A percentile compares a stretch with the other conserved stretches of the same genome.
Conservation (phyloP, 2,888 invertebrate genomes). For the Brenthis hecate region DNA sequence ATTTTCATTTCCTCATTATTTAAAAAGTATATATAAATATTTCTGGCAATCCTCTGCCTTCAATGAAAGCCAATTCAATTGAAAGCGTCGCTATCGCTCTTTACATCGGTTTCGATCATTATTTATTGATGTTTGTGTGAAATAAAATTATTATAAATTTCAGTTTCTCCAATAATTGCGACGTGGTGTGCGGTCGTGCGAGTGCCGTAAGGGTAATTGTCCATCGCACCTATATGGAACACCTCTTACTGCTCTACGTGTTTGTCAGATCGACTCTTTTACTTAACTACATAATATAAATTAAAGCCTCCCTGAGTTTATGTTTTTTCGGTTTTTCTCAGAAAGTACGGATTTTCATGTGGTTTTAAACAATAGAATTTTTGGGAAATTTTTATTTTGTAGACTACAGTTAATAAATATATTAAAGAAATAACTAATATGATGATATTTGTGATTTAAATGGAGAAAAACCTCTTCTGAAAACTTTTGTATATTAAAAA, state of each 20-base stretch:
- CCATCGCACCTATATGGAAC: slow-evolving; percentile 9
- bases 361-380: too few relatives aligned
- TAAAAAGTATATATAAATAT: slow-evolving; percentile 18
- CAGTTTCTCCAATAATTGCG: slow-evolving; percentile 37
- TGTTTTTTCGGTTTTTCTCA: too few relatives aligned
- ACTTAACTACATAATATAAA: too few relatives aligned
- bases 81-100: slow-evolving; percentile 35
- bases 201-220: slow-evolving; percentile 16
- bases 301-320: too few relatives aligned
- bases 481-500: too few relatives aligned
- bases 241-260: background rate
- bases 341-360: too few relatives aligned
- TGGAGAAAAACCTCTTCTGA: too few relatives aligned
- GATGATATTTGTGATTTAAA: too few relatives aligned
- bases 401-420: too few relatives aligned
- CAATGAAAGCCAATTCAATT: slow-evolving; percentile 34
- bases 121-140: slow-evolving; percentile 40
- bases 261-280: too few relatives aligned
- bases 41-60: slow-evolving; percentile 11
- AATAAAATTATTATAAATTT: slow-evolving; percentile 39
- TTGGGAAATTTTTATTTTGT: too few relatives aligned
- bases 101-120: slow-evolving; percentile 36
- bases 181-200: slow-evolving; percentile 33
- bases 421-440: too few relatives aligned
- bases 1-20: slow-evolving; percentile 15